Percentiles rank a stretch among this genome's conserved stretches.
These are phyloP conservation scores for Paramormyrops hopkinsi DNA, from an alignment of 2,797 vertebrate species.

Conservation along the genomic window DNA sequence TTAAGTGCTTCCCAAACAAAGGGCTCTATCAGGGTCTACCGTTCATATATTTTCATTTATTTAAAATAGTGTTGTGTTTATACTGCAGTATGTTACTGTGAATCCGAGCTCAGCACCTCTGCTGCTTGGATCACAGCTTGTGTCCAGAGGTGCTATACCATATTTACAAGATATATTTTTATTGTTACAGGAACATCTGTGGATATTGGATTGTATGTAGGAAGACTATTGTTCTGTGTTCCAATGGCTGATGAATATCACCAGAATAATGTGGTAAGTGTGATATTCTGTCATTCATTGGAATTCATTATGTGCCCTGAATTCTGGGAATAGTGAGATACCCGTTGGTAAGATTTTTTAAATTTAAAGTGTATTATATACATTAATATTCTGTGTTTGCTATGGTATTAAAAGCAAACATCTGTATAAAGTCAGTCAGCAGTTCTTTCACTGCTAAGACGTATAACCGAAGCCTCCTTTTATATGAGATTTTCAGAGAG, in stretches of 20 bases:
- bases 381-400: not conserved
- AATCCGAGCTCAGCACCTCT: not conserved
- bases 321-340: not conserved
- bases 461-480: not conserved
- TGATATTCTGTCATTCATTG: not conserved
- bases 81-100: not conserved
- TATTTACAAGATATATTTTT: slow-evolving; percentile 15
- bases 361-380: not conserved
- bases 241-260: slow-evolving; percentile 63
- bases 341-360: too few relatives aligned
- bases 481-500: not conserved
- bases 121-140: not conserved
- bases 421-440: not conserved
- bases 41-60: not conserved
- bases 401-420: not conserved
- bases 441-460: not conserved
- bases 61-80: not conserved
- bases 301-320: not conserved
- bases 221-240: slow-evolving; percentile 42
- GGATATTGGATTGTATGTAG: slow-evolving; percentile 53
- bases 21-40: not conserved
- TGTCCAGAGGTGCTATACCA: not conserved
- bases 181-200: slow-evolving; percentile 26
- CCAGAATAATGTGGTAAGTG: slow-evolving; percentile 63
- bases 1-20: not conserved